Base-by-base conservation (phyloP, 2,113 vertebrate species). In the Platanista minor region DNA sequence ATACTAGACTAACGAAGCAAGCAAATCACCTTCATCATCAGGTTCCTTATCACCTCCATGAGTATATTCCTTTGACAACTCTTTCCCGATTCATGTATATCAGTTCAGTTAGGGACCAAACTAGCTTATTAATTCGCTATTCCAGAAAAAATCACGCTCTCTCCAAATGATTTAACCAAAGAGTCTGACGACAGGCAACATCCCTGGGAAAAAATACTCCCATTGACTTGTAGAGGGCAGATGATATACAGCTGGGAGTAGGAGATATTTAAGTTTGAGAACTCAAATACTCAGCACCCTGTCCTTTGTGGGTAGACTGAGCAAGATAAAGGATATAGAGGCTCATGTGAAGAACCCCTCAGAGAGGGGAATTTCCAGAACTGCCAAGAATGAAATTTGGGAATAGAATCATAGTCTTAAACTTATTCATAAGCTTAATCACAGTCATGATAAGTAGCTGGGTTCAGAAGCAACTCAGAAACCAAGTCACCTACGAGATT, bases 381-480 rank as follows among this genome's bases (percentile, higher is more conserved):
- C 27, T 74, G 39, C 14, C 85, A 82, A 81, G 39, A 91, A 93
- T 82, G n/a, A 89, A 66, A 89, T 15, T 7, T 46, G 54, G 46
- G 10, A n/a, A 61, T 1, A 91, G 59, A 95, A 77, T 59, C 43
- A 57, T 17, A 95, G 59, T 69, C 61, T 84, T 82, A 61, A 82
- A 86, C 20, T 43, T 52, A 95, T 17, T 52, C 54, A 31, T 61
- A 85, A 86, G 15, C 69, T 77, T 61, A 57, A 64, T n/a, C 33
- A 0, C 69, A 41, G 36, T 36, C 52, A 95, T 57, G n/a, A 39
- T 61, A 87, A 95, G n/a, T 17, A 71, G 17, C 21, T 17, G 7
- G 5, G 5, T 94, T 96, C 39, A 72, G 75, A 96, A 43, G 20
- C 61, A 90, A 69, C 29, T 90, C 49, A 94, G 57, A 96, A 90